Percentiles rank a stretch among this genome's conserved stretches.
These are phyloP conservation scores for Danaus plexippus DNA, from an alignment of 1,140 invertebrate species.

Conservation along the genomic window DNA sequence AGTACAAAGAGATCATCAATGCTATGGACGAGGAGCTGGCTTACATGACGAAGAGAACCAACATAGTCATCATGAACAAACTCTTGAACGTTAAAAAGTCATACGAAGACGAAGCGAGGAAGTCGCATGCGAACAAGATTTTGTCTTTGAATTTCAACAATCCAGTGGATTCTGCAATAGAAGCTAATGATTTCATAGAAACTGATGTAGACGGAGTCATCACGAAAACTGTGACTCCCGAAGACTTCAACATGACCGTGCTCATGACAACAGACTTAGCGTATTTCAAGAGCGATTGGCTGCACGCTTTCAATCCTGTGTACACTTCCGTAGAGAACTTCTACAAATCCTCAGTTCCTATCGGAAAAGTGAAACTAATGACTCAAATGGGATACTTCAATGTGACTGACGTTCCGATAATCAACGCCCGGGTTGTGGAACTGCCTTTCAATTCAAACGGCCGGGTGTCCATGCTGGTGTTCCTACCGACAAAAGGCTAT, in stretches of 20 bases:
- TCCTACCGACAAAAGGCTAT: constrained; percentile 70
- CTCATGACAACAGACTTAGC: constrained; percentile 78
- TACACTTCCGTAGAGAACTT: constrained; percentile 68
- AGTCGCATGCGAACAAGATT: constrained; percentile 31
- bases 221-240: constrained; percentile 28
- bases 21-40: constrained; percentile 29
- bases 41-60: constrained; percentile 27
- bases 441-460: constrained; percentile 76
- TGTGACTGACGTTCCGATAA: constrained; percentile 37
- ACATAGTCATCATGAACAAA: constrained; percentile 39
- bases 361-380: constrained; percentile 69
- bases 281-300: constrained; percentile 83
- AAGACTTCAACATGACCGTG: constrained; percentile 69
- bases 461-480: constrained; percentile 75
- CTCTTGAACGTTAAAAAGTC: constrained; percentile 34
- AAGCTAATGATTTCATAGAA: constrained; percentile 33
- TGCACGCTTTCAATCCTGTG: constrained; percentile 73
- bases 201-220: constrained; percentile 31
- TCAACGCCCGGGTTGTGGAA: constrained; percentile 75
- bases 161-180: constrained; percentile 21
- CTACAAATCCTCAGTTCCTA: constrained; percentile 38
- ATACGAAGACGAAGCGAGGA: constrained; percentile 29
- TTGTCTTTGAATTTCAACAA: constrained; percentile 35
- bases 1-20: constrained; percentile 36
- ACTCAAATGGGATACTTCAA: constrained; percentile 53